Evolutionary conservation across 2,113 vertebrate genomes (phyloP).

Genomic region (western clawed frog (Xenopus tropicalis)): DNA sequence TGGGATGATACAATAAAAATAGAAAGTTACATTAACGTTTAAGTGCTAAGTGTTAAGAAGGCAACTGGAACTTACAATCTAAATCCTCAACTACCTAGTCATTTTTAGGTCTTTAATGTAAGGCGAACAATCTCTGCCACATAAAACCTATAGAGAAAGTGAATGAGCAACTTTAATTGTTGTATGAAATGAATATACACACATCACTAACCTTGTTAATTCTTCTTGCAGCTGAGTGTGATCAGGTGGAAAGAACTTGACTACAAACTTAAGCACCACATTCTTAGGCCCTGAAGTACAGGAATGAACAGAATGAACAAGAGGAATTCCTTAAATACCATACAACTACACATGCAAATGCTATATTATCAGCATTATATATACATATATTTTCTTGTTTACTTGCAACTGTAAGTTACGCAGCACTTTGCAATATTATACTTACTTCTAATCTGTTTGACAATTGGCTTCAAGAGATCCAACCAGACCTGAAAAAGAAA

Average conservation of each 20-base stretch:
- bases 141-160: no score
- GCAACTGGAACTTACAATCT: no score
- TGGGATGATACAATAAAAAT: no score
- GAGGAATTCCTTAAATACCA: not conserved
- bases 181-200: no score
- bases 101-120: no score
- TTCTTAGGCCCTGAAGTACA: conserved; percentile 81
- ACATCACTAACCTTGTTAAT: conserved; percentile 79
- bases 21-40: no score
- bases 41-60: no score
- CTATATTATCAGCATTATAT: rapidly evolving
- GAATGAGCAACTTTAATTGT: no score
- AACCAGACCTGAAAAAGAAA: conserved; percentile 84
- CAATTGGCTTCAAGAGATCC: conserved; percentile 92
- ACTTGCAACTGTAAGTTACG: no score
- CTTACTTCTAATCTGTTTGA: conserved; percentile 95
- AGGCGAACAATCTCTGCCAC: no score
- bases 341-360: not conserved
- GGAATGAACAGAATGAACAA: conserved; percentile 12
- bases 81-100: no score
- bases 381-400: no score
- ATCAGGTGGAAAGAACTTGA: conserved; percentile 97
- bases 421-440: conserved; percentile 39
- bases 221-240: conserved; percentile 94
- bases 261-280: conserved; percentile 85